A percentile compares a stretch with the other conserved stretches of the same genome.
Conservation (phyloP, 2,113 vertebrate species). For the Gyps fulvus region DNA sequence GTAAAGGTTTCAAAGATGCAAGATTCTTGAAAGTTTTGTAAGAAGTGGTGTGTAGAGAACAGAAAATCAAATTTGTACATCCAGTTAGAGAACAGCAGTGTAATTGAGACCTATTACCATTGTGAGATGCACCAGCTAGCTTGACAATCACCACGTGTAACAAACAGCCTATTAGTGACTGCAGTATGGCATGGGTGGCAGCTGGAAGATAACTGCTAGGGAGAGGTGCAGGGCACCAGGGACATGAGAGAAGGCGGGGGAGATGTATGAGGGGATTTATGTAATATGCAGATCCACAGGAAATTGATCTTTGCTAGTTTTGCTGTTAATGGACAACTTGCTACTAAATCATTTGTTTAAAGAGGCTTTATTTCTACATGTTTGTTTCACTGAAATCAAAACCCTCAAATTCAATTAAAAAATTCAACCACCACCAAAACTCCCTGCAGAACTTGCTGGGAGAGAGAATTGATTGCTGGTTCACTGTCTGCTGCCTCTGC, state of each 20-base stretch:
- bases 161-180: background rate
- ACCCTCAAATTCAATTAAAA: constrained; percentile 19
- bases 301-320: background rate
- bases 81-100: background rate
- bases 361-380: background rate
- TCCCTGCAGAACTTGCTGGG: background rate
- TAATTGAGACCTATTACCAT: background rate
- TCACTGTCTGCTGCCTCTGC: constrained; percentile 43
- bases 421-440: background rate
- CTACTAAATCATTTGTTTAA: background rate
- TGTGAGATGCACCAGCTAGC: background rate
- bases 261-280: background rate
- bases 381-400: constrained; percentile 4
- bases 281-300: background rate
- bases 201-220: background rate
- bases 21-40: background rate
- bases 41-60: background rate
- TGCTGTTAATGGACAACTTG: background rate
- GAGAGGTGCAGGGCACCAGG: background rate
- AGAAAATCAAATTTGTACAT: background rate
- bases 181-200: background rate
- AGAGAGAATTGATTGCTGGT: background rate
- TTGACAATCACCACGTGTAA: background rate
- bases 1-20: background rate
- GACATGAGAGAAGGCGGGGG: background rate